A percentile compares a stretch with the other conserved stretches of the same genome.
phyloP scores from a whole-genome alignment of 2,888 invertebrate genomes.

The Idaea biselata region DNA sequence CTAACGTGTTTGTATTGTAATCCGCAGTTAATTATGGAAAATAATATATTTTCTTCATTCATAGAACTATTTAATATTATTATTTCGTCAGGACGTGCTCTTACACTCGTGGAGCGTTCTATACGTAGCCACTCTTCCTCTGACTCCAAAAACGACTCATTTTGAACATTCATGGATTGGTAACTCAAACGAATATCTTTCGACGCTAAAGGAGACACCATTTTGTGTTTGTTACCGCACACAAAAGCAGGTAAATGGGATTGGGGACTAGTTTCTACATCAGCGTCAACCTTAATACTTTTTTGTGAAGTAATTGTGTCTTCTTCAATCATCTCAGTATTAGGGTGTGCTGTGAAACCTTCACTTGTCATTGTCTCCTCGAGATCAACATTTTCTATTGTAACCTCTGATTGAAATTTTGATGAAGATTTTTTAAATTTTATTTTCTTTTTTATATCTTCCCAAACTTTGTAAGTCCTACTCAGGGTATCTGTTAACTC shows the following conservation, averaged over 20 bases:
- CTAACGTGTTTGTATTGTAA: conserved; percentile 45
- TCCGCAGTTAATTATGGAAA: conserved; percentile 50
- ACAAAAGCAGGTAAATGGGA: conserved; percentile 42
- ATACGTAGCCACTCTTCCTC: conserved; percentile 35
- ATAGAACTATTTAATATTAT: conserved; percentile 34
- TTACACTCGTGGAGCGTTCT: conserved; percentile 38
- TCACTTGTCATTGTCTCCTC: conserved; percentile 25
- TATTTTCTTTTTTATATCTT: conserved; percentile 29
- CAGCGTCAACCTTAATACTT: conserved; percentile 17
- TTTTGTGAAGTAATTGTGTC: conserved; percentile 13
- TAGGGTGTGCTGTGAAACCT: conserved; percentile 44
- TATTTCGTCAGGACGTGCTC: conserved; percentile 44
- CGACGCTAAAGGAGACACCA: conserved; percentile 45
- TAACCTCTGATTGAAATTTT: conserved; percentile 7
- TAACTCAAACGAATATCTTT: conserved; percentile 32
- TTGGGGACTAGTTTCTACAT: conserved; percentile 24
- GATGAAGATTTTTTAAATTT: conserved; percentile 18
- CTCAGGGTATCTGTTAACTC: conserved; percentile 49
- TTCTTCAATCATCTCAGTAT: conserved; percentile 45
- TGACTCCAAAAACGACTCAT: conserved; percentile 11
- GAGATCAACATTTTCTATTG: conserved; percentile 23
- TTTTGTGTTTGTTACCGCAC: conserved; percentile 51
- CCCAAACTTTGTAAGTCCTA: conserved; percentile 57
- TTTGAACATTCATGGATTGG: conserved; percentile 12
- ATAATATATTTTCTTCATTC: conserved; percentile 46